Percentiles rank a stretch among this genome's conserved stretches.
Conservation (phyloP, 2,797 vertebrate genomes). For the Huso huso region DNA sequence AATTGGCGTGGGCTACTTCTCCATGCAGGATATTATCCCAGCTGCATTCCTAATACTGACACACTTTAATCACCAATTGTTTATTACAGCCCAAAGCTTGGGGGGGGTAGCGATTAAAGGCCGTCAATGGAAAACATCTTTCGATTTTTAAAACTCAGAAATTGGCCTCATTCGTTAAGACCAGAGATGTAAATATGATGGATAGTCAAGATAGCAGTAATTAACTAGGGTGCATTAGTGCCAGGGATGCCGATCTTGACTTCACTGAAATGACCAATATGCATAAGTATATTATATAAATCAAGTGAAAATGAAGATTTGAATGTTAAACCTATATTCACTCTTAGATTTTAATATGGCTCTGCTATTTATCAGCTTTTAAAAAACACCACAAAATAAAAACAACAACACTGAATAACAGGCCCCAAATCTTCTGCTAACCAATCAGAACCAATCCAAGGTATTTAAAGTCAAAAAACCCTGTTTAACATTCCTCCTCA, state of each 20-base stretch:
- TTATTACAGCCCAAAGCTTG: neutral
- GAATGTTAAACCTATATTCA: neutral
- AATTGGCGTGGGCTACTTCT: slow-evolving; percentile 1
- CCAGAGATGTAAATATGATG: neutral
- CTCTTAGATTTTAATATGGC: too few species aligned
- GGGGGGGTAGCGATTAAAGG: neutral
- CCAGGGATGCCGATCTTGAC: neutral
- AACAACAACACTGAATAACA: too few species aligned
- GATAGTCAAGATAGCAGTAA: neutral
- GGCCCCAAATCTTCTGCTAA: too few species aligned
- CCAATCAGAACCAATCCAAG: too few species aligned
- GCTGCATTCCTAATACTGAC: neutral
- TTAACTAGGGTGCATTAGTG: neutral
- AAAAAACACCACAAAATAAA: too few species aligned
- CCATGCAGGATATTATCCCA: neutral
- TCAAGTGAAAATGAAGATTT: neutral
- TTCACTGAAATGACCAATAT: neutral
- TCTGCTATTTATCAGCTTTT: too few species aligned
- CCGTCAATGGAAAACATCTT: too few species aligned
- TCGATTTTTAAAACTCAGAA: too few species aligned
- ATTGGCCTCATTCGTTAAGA: neutral
- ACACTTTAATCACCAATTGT: neutral
- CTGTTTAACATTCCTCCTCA: too few species aligned
- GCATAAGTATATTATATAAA: neutral
- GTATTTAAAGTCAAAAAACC: too few species aligned